Evolutionary conservation across 2,113 vertebrate species (phyloP).

Genomic region (Psophia crepitans): DNA sequence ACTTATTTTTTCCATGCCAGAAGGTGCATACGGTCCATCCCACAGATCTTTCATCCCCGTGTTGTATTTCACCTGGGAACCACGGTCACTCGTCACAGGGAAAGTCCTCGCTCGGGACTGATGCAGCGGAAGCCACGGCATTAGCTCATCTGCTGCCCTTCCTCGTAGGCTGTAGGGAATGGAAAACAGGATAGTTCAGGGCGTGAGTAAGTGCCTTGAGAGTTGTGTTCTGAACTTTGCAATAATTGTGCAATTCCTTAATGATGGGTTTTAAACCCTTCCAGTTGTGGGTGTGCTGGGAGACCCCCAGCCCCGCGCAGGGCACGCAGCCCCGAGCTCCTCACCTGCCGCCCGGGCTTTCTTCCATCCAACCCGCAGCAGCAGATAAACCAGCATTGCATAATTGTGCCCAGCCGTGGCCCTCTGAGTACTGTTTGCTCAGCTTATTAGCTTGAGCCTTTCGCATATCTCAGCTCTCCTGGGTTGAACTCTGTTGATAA

Average conservation of each 20-base stretch:
- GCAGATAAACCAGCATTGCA: neutral
- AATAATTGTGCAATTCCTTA: neutral
- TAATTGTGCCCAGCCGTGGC: neutral
- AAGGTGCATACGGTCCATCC: neutral
- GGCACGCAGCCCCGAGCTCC: neutral
- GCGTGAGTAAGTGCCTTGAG: neutral
- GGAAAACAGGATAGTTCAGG: neutral
- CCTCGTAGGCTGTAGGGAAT: neutral
- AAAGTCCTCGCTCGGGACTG: neutral
- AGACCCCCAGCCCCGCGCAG: fast-evolving
- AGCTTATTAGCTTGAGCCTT: neutral
- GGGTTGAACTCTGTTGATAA: neutral
- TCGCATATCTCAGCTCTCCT: constrained; percentile 1
- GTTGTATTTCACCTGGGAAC: neutral
- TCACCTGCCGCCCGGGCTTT: neutral
- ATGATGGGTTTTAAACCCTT: neutral
- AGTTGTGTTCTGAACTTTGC: neutral
- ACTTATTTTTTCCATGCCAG: neutral
- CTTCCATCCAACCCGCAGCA: neutral
- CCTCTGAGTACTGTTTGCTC: neutral
- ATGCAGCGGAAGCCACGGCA: fast-evolving
- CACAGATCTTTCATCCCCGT: fast-evolving
- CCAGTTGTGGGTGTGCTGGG: fast-evolving
- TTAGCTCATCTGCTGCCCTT: neutral
- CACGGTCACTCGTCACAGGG: fast-evolving